These are phyloP conservation scores for Gymnocheta viridis DNA, from an alignment of 2,888 invertebrate species.

Conservation along the genomic window DNA sequence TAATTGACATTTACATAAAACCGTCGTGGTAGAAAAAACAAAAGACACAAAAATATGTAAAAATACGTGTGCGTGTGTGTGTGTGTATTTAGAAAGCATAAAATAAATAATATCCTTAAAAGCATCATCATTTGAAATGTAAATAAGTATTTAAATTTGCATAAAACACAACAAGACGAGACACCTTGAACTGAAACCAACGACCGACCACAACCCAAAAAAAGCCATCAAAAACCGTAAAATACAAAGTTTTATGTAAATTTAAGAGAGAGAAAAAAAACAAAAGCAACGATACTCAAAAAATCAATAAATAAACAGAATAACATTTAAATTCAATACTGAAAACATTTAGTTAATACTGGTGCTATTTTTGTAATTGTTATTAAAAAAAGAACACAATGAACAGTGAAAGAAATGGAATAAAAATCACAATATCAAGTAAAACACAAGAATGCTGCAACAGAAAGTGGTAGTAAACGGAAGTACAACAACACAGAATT, in stretches of 20 bases:
- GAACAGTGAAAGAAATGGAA: background rate
- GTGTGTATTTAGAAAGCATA: constrained; percentile 14
- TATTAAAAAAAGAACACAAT: background rate
- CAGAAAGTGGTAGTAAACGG: background rate
- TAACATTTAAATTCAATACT: constrained; percentile 51
- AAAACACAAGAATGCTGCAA: background rate
- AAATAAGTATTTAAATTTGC: constrained; percentile 67
- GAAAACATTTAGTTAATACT: constrained; percentile 17
- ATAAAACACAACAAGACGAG: constrained; percentile 58
- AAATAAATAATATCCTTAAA: constrained; percentile 58
- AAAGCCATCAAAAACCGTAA: background rate
- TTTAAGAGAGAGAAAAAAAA: background rate
- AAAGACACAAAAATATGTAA: background rate
- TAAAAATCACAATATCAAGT: background rate
- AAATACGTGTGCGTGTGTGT: background rate
- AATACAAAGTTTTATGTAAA: constrained; percentile 50
- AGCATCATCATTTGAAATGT: constrained; percentile 64
- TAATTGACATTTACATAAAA: constrained; percentile 9
- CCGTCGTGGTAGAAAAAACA: background rate
- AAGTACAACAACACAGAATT: background rate
- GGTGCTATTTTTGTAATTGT: background rate
- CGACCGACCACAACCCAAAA: constrained; percentile 23
- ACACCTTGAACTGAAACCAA: constrained; percentile 35
- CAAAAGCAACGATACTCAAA: background rate
- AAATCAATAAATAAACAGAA: constrained; percentile 43